Conservation (phyloP, 1,140 invertebrate species). For the Calycopis cecrops region DNA sequence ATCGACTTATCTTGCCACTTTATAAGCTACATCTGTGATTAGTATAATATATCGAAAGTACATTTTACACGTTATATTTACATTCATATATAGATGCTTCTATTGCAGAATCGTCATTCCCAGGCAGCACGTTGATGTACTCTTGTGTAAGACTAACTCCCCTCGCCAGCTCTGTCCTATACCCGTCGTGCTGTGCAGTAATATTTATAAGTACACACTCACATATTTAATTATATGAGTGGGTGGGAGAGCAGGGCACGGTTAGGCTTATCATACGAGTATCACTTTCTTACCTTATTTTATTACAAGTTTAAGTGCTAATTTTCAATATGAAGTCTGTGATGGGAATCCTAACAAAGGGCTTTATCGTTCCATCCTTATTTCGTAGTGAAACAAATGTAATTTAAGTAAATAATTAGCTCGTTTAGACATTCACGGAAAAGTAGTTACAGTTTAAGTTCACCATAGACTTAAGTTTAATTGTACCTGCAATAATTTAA, state of each 20-base stretch:
- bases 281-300: too few relatives aligned
- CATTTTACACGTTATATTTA: slow-evolving; percentile 5
- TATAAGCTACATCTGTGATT: slow-evolving; percentile 59
- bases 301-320: not conserved
- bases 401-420: not conserved
- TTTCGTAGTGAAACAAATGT: slow-evolving; percentile 6
- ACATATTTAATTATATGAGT: slow-evolving; percentile 7
- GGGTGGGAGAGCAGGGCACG: not conserved
- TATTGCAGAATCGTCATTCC: not conserved
- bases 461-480: slow-evolving; percentile 2
- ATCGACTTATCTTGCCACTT: slow-evolving; percentile 42
- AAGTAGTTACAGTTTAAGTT: slow-evolving; percentile 2
- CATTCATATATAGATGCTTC: not conserved
- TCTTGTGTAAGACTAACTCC: not conserved
- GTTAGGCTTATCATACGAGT: not conserved
- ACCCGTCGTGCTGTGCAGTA: slow-evolving; percentile 2
- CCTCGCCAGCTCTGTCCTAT: not conserved
- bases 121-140: not conserved
- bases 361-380: slow-evolving; percentile 6
- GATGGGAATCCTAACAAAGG: not conserved
- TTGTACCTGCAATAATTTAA: slow-evolving; percentile 5
- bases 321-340: not conserved
- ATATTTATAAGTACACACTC: slow-evolving; percentile 4
- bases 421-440: not conserved
- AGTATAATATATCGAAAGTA: slow-evolving; percentile 25